phyloP scores from a whole-genome alignment of 2,797 vertebrate species.

The Cyprinodon diabolis region DNA sequence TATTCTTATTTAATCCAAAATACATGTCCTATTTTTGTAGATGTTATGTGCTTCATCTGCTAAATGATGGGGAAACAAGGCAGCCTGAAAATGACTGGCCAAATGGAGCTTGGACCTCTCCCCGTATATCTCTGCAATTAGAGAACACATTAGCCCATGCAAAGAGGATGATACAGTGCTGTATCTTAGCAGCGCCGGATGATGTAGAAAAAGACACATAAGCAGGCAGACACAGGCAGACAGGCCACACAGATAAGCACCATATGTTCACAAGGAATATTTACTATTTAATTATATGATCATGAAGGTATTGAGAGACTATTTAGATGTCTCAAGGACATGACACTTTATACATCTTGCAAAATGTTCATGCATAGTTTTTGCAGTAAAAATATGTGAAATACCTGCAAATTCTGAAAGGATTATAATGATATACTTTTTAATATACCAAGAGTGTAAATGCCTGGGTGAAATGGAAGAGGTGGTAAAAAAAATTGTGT shows the following conservation, averaged over 20 bases:
- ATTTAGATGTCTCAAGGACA: background rate
- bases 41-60: conserved; percentile 76
- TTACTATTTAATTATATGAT: background rate
- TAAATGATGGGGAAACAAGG: conserved; percentile 72
- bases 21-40: conserved; percentile 60
- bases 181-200: conserved; percentile 42
- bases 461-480: conserved; percentile 14
- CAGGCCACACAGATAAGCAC: background rate
- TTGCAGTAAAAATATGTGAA: conserved; percentile 27
- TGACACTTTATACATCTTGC: background rate
- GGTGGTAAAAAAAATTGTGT: conserved; percentile 17
- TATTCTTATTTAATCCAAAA: conserved; percentile 13
- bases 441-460: conserved; percentile 14
- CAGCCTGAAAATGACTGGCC: conserved; percentile 72
- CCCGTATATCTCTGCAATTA: conserved; percentile 69
- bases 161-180: conserved; percentile 48
- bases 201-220: conserved; percentile 25
- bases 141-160: conserved; percentile 56
- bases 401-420: conserved; percentile 35
- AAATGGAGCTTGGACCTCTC: conserved; percentile 71
- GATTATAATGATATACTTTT: conserved; percentile 26
- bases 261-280: background rate
- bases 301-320: background rate
- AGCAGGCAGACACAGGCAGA: background rate
- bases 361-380: conserved; percentile 9